These are phyloP conservation scores for Vanessa atalanta DNA, from an alignment of 1,140 invertebrate species.

Conservation along the genomic window DNA sequence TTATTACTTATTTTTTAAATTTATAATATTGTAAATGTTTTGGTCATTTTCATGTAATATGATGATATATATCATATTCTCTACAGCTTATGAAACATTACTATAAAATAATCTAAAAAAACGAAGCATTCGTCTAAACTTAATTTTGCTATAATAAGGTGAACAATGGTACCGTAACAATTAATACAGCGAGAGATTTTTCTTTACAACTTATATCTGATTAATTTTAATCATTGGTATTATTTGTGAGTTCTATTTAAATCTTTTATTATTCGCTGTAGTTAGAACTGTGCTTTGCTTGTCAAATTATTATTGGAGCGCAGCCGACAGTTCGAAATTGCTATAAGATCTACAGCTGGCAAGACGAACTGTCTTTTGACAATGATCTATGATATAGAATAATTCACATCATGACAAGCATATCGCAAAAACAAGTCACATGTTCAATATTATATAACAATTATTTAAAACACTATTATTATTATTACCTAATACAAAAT, in stretches of 20 bases:
- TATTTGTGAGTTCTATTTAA: constrained; percentile 7
- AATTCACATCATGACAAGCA: constrained; percentile 52
- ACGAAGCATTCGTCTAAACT: too few relatives aligned
- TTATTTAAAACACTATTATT: too few relatives aligned
- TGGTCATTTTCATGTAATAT: too few relatives aligned
- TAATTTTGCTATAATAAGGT: too few relatives aligned
- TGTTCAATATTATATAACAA: background rate
- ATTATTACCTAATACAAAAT: too few relatives aligned
- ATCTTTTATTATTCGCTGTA: background rate
- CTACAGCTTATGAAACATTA: too few relatives aligned
- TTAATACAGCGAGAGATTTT: background rate
- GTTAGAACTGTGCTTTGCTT: background rate
- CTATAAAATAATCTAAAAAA: too few relatives aligned
- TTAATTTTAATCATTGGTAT: background rate
- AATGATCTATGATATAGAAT: constrained; percentile 63
- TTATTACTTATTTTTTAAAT: too few relatives aligned
- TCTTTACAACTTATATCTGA: background rate
- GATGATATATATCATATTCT: too few relatives aligned
- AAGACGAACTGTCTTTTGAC: constrained; percentile 57
- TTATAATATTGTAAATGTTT: too few relatives aligned
- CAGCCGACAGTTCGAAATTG: constrained; percentile 62
- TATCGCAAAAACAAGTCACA: constrained; percentile 23
- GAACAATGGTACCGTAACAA: too few relatives aligned
- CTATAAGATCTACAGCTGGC: constrained; percentile 49
- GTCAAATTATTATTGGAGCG: constrained; percentile 49